phyloP scores from a whole-genome alignment of 1,140 invertebrate genomes.

The Drosophila carrolli region DNA sequence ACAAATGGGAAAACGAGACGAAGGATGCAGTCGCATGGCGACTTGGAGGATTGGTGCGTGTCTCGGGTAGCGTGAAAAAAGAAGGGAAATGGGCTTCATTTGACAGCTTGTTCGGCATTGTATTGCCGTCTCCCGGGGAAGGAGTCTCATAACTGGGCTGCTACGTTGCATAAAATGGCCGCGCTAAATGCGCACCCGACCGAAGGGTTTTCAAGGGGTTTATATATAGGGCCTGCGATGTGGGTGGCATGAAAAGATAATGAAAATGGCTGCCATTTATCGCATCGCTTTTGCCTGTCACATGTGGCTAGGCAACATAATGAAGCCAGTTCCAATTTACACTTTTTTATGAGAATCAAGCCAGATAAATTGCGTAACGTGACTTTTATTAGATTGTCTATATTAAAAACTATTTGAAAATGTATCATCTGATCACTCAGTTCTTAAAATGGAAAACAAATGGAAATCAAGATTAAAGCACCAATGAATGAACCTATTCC shows the following conservation, averaged over 20 bases:
- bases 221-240: not conserved
- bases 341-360: not conserved
- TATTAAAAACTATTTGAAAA: too few species aligned
- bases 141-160: slow-evolving; percentile 44
- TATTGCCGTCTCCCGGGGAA: slow-evolving; percentile 37
- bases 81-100: slow-evolving; percentile 74
- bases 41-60: slow-evolving; percentile 45
- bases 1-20: slow-evolving; percentile 33
- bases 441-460: too few species aligned
- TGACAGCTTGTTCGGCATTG: slow-evolving; percentile 79
- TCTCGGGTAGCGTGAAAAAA: slow-evolving; percentile 7
- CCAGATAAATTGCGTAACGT: not conserved
- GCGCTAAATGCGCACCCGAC: slow-evolving; percentile 65
- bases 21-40: slow-evolving; percentile 33
- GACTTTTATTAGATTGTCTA: not conserved
- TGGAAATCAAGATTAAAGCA: too few species aligned
- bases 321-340: slow-evolving; percentile 7
- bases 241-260: slow-evolving; percentile 49
- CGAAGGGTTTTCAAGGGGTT: slow-evolving; percentile 5
- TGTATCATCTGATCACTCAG: too few species aligned
- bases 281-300: slow-evolving; percentile 27
- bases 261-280: slow-evolving; percentile 66
- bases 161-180: slow-evolving; percentile 59
- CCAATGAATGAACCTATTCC: not conserved
- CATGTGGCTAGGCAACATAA: slow-evolving; percentile 27